Percentiles rank a stretch among this genome's conserved stretches.
phyloP scores from a whole-genome alignment of 2,888 invertebrate species.

The Podabrus alpinus region DNA sequence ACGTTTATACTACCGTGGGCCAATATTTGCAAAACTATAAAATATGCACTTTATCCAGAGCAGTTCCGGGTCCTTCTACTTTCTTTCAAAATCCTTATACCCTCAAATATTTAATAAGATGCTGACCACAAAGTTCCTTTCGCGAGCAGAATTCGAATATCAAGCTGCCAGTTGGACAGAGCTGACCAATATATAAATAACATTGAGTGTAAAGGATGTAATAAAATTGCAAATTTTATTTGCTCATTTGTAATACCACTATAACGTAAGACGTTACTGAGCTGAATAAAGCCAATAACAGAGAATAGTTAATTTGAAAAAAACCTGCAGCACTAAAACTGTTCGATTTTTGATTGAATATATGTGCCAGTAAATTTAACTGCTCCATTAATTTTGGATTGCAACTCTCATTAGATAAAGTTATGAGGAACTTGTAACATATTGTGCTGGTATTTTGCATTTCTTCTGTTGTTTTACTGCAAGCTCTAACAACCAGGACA shows the following conservation, averaged over 20 bases:
- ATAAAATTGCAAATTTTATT: not conserved
- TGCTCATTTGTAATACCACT: slow-evolving; percentile 29
- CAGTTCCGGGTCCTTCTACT: no score
- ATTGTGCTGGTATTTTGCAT: slow-evolving; percentile 31
- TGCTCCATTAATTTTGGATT: slow-evolving; percentile 7
- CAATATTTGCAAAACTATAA: no score
- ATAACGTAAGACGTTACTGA: slow-evolving; percentile 30
- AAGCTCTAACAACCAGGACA: slow-evolving; percentile 28
- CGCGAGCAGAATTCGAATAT: no score
- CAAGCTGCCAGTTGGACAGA: no score
- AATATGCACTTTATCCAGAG: no score
- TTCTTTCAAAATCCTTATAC: no score
- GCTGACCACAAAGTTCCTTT: no score
- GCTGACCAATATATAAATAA: no score
- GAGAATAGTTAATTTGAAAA: slow-evolving; percentile 28
- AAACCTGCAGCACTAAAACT: slow-evolving; percentile 31
- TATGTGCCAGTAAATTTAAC: slow-evolving; percentile 20
- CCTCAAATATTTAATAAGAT: no score
- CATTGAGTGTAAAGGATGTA: not conserved
- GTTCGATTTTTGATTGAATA: slow-evolving; percentile 8
- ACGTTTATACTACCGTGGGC: no score
- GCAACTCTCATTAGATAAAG: slow-evolving; percentile 17
- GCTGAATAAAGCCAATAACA: slow-evolving; percentile 28
- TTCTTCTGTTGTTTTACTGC: slow-evolving; percentile 33
- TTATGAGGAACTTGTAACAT: slow-evolving; percentile 32